Base-by-base conservation (phyloP, 2,797 vertebrate genomes). In the Cephalopachus bancanus region DNA sequence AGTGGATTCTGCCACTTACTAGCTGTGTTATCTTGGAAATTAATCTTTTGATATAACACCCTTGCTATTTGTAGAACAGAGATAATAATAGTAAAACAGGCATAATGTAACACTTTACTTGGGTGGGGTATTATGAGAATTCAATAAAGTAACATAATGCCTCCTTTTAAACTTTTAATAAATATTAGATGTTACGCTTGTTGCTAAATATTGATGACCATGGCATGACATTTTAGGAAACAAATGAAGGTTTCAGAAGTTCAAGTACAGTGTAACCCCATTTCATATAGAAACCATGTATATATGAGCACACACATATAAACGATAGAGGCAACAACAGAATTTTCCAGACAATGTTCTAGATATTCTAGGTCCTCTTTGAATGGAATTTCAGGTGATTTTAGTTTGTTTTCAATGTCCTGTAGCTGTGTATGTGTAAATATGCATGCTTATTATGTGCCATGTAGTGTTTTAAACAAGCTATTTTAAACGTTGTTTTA, bases 41-140 rank as follows among this genome's bases (percentile, higher is more conserved):
- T 64, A 28, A 26, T 86, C 22, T 86, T 79, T 64, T 19, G 26
- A 22, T 33, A 8, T 4, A 65, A 69, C 33, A 19, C 57, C 71
- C 91, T 95, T 84, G 20, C 55, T 86, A 8, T 92, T 93, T 93
- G 80, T 67, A 49, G 89, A 96, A 76, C 11, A 83, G 78, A 88
- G 51, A 17, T 55, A 83, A 80, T 89, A 80, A n/a, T 17, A 62
- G 60, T 22, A 20, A 96, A 92, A 10, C 57, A 79, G 80, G 67
- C 28, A 51, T 67, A 64, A 37, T 37, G 91, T 37, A 81, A 74
- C 37, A 78, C 37, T 37, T 17, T 80, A 75, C 16, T 62, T 90
- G 72, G 14, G 88, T 95, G 49, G 30, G 20, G 37, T 86, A 94
- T 84, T 85, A 49, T 80, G 53, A 89, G 53, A 90, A 62, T 92